phyloP scores from a whole-genome alignment of 2,113 vertebrate genomes.

The Asarcornis scutulata region DNA sequence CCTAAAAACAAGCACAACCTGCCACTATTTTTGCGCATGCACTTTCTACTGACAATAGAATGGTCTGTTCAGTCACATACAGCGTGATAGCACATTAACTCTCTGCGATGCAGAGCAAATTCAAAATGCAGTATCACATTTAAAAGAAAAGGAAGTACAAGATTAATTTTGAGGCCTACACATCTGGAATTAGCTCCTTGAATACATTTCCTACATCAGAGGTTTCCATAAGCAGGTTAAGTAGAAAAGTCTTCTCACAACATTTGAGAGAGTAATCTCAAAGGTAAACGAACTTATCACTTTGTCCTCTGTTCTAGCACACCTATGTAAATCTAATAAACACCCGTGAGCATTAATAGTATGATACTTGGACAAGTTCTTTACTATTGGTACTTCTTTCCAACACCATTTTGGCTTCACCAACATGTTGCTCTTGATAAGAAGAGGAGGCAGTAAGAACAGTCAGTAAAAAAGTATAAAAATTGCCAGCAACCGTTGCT shows the following conservation, averaged over 20 bases:
- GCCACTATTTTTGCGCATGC: constrained; percentile 6
- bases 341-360: not conserved
- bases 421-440: not conserved
- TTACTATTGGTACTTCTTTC: not conserved
- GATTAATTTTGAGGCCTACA: not conserved
- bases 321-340: not conserved
- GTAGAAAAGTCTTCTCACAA: not conserved
- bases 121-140: not conserved
- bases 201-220: not conserved
- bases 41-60: not conserved
- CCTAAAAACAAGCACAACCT: constrained; percentile 4
- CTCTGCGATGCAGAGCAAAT: not conserved
- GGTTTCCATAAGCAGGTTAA: not conserved
- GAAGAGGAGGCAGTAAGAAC: not conserved
- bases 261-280: not conserved
- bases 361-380: not conserved
- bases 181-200: not conserved
- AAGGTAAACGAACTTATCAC: not conserved
- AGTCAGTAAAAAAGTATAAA: not conserved
- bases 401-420: not conserved
- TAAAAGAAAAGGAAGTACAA: not conserved
- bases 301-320: not conserved
- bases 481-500: not conserved
- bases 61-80: not conserved
- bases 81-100: not conserved